These are phyloP conservation scores for Ptilodon capucinus DNA, from an alignment of 2,888 invertebrate genomes.

Conservation along the genomic window DNA sequence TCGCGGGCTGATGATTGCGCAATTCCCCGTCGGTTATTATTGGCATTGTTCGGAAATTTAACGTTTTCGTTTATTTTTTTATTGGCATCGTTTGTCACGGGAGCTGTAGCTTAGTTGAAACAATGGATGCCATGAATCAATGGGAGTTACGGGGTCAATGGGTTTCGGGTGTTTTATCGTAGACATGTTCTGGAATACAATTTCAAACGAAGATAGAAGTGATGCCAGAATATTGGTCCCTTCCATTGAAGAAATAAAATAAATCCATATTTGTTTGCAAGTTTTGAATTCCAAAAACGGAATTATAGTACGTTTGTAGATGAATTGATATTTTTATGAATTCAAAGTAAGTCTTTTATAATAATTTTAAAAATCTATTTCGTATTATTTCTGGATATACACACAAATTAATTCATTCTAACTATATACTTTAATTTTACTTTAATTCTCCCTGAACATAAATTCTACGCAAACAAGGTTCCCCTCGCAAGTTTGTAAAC, in stretches of 20 bases:
- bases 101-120: conserved; percentile 25
- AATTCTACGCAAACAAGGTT: conserved; percentile 11
- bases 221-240: no score
- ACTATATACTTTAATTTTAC: conserved; percentile 6
- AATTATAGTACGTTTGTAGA: no score
- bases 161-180: conserved; percentile 1
- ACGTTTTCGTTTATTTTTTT: conserved; percentile 28
- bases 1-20: conserved; percentile 25
- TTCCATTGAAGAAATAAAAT: no score
- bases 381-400: no score
- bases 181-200: background rate
- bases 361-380: no score
- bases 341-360: no score
- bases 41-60: conserved; percentile 33
- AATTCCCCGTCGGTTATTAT: conserved; percentile 27
- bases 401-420: no score
- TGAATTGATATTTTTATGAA: no score
- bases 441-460: no score
- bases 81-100: conserved; percentile 26
- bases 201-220: no score
- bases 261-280: no score
- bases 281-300: no score
- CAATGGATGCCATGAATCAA: conserved; percentile 23
- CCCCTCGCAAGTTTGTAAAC: conserved; percentile 7
- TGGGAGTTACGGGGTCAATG: background rate